phyloP scores from a whole-genome alignment of 2,888 invertebrate species.

The Dolomedes plantarius region DNA sequence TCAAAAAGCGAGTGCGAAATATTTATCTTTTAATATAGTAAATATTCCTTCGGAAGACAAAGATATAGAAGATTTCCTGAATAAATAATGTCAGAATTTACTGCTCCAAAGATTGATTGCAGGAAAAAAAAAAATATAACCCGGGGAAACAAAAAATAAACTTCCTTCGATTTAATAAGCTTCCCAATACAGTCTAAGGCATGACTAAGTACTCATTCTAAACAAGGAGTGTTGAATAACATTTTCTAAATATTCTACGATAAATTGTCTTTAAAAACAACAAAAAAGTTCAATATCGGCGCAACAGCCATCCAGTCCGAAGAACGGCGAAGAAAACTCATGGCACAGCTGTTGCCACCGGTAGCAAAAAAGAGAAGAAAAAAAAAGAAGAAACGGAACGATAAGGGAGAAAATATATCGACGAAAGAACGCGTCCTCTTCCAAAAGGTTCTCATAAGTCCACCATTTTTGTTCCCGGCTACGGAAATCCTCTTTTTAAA shows the following conservation, averaged over 20 bases:
- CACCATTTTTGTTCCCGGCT: slow-evolving; percentile 29
- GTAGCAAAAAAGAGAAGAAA: slow-evolving; percentile 8
- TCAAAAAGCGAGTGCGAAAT: background rate
- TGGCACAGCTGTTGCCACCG: slow-evolving; percentile 42
- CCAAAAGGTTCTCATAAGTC: slow-evolving; percentile 7
- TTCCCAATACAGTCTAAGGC: slow-evolving; percentile 6
- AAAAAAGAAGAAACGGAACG: background rate
- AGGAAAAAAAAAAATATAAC: background rate
- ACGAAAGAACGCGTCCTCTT: slow-evolving; percentile 19
- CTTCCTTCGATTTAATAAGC: slow-evolving; percentile 5
- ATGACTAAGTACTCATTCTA: slow-evolving; percentile 13
- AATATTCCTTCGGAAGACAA: slow-evolving; percentile 2
- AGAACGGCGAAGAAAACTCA: slow-evolving; percentile 26
- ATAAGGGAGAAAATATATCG: slow-evolving; percentile 18
- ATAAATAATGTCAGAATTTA: slow-evolving; percentile 13
- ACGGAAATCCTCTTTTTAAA: slow-evolving; percentile 42
- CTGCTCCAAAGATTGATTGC: slow-evolving; percentile 14
- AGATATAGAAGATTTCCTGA: background rate
- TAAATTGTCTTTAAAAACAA: slow-evolving; percentile 18
- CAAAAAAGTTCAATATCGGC: slow-evolving; percentile 27
- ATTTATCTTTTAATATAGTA: slow-evolving; percentile 3
- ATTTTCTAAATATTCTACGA: slow-evolving; percentile 18
- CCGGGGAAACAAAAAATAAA: background rate
- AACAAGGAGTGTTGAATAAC: slow-evolving; percentile 10
- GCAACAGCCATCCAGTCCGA: slow-evolving; percentile 38